Percentiles rank a stretch among this genome's conserved stretches.
phyloP scores from a whole-genome alignment of 2,797 vertebrate genomes.

The Pristis pectinata region DNA sequence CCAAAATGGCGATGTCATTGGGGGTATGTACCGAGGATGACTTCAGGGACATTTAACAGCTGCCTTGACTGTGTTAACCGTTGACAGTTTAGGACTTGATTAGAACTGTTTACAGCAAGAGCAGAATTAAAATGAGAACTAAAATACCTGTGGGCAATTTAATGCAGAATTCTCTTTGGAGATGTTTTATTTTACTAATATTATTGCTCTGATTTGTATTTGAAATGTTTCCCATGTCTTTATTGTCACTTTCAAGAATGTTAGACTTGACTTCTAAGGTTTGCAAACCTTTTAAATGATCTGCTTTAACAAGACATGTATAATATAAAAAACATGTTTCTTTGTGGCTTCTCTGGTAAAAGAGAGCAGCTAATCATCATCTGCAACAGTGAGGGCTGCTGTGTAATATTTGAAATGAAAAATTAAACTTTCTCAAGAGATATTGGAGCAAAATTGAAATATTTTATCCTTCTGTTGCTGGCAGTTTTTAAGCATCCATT shows the following conservation, averaged over 20 bases:
- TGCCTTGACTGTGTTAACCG: not conserved
- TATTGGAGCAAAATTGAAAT: not conserved
- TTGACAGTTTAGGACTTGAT: not conserved
- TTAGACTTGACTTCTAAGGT: not conserved
- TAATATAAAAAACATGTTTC: not conserved
- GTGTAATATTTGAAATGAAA: not conserved
- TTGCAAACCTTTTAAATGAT: not conserved
- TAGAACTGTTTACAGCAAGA: not conserved
- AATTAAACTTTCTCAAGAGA: not conserved
- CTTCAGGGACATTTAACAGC: not conserved
- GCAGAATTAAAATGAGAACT: not conserved
- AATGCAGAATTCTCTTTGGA: not conserved
- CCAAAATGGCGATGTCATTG: constrained; percentile 95
- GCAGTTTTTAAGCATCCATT: not conserved
- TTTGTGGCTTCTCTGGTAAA: not conserved
- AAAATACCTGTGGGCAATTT: not conserved
- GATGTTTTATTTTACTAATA: not conserved
- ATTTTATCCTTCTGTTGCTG: not conserved
- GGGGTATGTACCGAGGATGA: constrained; percentile 66
- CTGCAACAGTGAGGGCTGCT: not conserved
- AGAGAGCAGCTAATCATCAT: not conserved
- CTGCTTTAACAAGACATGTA: not conserved
- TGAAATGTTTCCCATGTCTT: not conserved
- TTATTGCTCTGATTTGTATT: not conserved
- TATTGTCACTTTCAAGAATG: not conserved